A percentile compares a stretch with the other conserved stretches of the same genome.
These are phyloP conservation scores for Notolabrus celidotus DNA, from an alignment of 2,797 vertebrate species.

Conservation along the genomic window DNA sequence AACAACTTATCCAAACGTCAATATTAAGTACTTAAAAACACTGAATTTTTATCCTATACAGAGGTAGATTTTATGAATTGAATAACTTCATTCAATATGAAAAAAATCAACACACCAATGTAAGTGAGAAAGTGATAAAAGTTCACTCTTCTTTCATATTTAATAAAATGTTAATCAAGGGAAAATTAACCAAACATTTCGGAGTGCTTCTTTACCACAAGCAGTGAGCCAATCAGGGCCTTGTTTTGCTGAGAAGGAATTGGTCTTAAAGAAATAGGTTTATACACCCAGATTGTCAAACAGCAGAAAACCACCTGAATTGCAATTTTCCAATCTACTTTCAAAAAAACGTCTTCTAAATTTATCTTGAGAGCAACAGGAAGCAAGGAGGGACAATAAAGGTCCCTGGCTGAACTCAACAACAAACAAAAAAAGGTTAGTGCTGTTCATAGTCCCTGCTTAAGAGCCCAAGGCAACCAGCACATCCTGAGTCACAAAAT, in stretches of 20 bases:
- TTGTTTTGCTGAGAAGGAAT: neutral
- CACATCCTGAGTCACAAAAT: slow-evolving; percentile 6
- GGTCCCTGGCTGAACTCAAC: neutral
- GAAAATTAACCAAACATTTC: neutral
- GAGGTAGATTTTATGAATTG: too few species aligned
- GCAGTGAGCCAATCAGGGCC: neutral
- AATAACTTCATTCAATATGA: neutral
- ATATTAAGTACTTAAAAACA: too few species aligned
- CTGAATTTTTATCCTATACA: too few species aligned
- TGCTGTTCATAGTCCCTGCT: slow-evolving; percentile 3
- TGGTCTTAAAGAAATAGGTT: neutral
- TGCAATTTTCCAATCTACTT: neutral
- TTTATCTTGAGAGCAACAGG: slow-evolving; percentile 11
- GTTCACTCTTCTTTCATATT: neutral
- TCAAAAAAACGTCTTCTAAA: neutral
- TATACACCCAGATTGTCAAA: neutral
- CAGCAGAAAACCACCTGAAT: neutral
- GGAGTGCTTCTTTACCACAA: neutral
- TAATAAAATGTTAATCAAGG: neutral
- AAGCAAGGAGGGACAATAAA: slow-evolving; percentile 16
- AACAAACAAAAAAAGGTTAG: slow-evolving; percentile 7
- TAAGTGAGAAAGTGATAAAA: neutral
- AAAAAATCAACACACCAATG: neutral
- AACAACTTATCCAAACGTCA: neutral
- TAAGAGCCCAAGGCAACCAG: neutral